Evolutionary conservation across 92 coral and sea anemone species (phyloP).

Genomic region (Desmophyllum pertusum): DNA sequence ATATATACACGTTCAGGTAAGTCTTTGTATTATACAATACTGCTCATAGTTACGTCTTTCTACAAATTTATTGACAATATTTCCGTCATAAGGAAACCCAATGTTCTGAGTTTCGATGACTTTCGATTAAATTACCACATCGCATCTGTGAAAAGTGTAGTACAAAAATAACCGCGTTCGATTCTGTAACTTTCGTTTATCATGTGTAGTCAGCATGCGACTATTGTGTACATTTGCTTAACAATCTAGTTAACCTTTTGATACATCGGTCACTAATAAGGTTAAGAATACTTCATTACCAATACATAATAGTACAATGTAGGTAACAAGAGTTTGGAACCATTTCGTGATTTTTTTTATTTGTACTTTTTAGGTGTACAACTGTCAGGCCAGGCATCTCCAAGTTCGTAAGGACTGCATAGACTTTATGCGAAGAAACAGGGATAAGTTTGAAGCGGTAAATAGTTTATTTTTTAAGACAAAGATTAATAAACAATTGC

Average conservation of each 20-base stretch:
- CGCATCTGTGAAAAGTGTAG: not conserved
- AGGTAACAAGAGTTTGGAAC: not conserved
- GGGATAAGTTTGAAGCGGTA: slow-evolving; percentile 95
- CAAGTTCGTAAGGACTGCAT: slow-evolving; percentile 95
- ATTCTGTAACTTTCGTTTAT: not conserved
- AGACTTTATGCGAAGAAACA: slow-evolving; percentile 87
- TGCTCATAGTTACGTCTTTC: not conserved
- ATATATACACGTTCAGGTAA: not conserved
- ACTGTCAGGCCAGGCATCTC: slow-evolving; percentile 92
- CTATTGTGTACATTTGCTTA: not conserved
- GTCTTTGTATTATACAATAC: not conserved
- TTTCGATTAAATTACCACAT: not conserved
- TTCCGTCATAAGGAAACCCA: not conserved
- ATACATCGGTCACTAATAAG: not conserved
- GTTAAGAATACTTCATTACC: not conserved
- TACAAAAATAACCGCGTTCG: not conserved
- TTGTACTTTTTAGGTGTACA: slow-evolving; percentile 64
- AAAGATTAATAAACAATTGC: too few relatives aligned
- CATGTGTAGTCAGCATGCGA: not conserved
- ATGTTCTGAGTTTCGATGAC: not conserved
- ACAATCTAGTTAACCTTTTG: not conserved
- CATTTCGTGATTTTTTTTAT: not conserved
- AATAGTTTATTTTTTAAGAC: not conserved
- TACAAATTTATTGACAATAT: not conserved
- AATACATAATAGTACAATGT: too few relatives aligned